Percentiles rank a stretch among this genome's conserved stretches.
Evolutionary conservation across 2,888 invertebrate species (phyloP).

Genomic region (Drosophila prostipennis): DNA sequence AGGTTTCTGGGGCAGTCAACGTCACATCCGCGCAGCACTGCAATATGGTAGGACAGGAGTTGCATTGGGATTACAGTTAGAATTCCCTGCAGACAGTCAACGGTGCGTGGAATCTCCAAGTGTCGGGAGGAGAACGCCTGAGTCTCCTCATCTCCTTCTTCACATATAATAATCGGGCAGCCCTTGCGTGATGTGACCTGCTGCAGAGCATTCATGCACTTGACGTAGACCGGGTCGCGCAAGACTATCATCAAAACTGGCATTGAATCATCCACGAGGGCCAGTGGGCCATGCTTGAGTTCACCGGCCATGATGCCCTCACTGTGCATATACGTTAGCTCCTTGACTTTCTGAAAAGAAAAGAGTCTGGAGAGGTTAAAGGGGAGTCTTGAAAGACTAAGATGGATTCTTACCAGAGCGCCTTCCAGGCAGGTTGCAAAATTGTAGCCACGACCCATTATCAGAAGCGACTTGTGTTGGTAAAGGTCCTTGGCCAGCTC

Average conservation of each 20-base stretch:
- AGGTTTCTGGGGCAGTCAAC: constrained; percentile 99
- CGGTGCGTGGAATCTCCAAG: constrained; percentile 96
- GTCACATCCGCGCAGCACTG: constrained; percentile 97
- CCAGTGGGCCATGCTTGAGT: constrained; percentile 99
- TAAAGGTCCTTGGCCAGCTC: constrained; percentile 95
- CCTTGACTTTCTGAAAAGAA: constrained; percentile 94
- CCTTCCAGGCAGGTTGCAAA: constrained; percentile 99
- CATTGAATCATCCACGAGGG: constrained; percentile 98
- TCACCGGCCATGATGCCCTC: constrained; percentile 99
- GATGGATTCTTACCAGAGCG: constrained; percentile 88
- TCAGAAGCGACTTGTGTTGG: constrained; percentile 96
- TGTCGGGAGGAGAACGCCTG: constrained; percentile 90
- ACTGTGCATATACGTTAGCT: constrained; percentile 99
- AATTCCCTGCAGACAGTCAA: constrained; percentile 97
- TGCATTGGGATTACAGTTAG: constrained; percentile 99
- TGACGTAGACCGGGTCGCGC: constrained; percentile 97
- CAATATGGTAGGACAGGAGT: constrained; percentile 98
- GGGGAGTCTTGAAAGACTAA: rapidly evolving
- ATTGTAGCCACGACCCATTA: constrained; percentile 99
- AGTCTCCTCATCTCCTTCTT: constrained; percentile 96
- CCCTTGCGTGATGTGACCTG: constrained; percentile 98
- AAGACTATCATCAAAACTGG: constrained; percentile 99
- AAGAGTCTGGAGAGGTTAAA: not conserved
- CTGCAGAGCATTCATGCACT: constrained; percentile 99
- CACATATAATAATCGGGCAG: constrained; percentile 97